These are phyloP conservation scores for Circaetus cinerascens DNA, from an alignment of 2,113 vertebrate genomes.

Conservation along the genomic window DNA sequence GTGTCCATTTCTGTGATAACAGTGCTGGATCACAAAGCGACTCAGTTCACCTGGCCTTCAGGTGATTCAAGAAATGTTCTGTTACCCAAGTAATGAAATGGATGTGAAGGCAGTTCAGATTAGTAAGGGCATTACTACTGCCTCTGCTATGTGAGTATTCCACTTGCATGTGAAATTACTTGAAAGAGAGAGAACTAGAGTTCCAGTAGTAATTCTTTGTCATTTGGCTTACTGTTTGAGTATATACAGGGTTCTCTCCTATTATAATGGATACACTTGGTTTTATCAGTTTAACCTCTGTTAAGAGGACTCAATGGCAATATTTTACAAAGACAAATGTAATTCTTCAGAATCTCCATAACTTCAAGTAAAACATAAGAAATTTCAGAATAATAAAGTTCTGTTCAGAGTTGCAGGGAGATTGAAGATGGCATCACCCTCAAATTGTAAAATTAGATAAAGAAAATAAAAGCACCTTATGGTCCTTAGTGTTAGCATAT, in stretches of 20 bases:
- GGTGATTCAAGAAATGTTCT: background rate
- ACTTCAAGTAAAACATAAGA: background rate
- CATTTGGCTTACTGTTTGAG: background rate
- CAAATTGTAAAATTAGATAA: background rate
- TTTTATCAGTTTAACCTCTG: background rate
- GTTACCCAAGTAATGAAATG: background rate
- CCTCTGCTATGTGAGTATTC: background rate
- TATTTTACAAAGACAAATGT: background rate
- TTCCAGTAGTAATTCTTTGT: background rate
- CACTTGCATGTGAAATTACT: background rate
- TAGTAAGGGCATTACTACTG: background rate
- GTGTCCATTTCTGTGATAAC: background rate
- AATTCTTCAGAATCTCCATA: background rate
- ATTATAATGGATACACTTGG: background rate
- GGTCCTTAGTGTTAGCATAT: background rate
- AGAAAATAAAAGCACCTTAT: background rate
- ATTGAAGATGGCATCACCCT: background rate
- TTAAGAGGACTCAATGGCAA: background rate
- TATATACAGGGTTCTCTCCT: background rate
- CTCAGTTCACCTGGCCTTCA: background rate
- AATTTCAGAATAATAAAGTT: background rate
- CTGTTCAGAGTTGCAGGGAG: background rate
- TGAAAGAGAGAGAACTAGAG: background rate
- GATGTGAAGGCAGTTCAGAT: background rate
- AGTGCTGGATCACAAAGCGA: background rate